phyloP scores from a whole-genome alignment of 2,888 invertebrate genomes.

The Caenorhabditis angaria region DNA sequence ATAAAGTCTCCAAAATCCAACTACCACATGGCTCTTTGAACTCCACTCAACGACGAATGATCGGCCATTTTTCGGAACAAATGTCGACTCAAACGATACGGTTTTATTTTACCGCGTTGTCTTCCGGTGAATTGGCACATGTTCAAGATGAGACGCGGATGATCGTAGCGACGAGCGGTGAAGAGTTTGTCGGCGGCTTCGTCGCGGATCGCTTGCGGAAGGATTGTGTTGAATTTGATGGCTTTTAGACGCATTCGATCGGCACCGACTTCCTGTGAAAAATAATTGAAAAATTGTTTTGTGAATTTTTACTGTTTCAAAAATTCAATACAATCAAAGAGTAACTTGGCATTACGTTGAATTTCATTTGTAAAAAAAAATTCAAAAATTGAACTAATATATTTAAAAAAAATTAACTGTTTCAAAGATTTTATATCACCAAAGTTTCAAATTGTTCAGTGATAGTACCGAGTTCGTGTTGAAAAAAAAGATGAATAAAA shows the following conservation, averaged over 20 bases:
- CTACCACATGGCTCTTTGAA: constrained; percentile 95
- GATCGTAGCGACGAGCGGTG: constrained; percentile 63
- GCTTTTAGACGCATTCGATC: constrained; percentile 84
- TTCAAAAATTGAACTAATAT: neutral
- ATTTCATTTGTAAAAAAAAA: no score
- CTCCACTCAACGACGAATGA: constrained; percentile 89
- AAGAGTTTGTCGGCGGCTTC: constrained; percentile 72
- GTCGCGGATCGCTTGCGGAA: constrained; percentile 78
- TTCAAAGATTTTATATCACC: neutral
- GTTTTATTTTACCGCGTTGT: constrained; percentile 80
- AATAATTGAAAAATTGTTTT: neutral
- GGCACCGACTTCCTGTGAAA: constrained; percentile 77
- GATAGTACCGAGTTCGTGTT: no score
- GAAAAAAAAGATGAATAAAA: no score
- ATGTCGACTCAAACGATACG: constrained; percentile 82
- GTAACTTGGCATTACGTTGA: no score
- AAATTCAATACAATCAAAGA: no score
- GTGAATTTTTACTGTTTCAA: no score
- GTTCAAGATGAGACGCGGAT: constrained; percentile 73
- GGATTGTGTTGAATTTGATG: constrained; percentile 84
- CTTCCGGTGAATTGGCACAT: constrained; percentile 91
- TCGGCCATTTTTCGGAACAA: constrained; percentile 81
- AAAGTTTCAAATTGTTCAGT: neutral
- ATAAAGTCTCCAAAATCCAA: constrained; percentile 11
- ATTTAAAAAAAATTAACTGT: no score